phyloP scores from a whole-genome alignment of 1,140 invertebrate species.

The Chironomus striatipennis region DNA sequence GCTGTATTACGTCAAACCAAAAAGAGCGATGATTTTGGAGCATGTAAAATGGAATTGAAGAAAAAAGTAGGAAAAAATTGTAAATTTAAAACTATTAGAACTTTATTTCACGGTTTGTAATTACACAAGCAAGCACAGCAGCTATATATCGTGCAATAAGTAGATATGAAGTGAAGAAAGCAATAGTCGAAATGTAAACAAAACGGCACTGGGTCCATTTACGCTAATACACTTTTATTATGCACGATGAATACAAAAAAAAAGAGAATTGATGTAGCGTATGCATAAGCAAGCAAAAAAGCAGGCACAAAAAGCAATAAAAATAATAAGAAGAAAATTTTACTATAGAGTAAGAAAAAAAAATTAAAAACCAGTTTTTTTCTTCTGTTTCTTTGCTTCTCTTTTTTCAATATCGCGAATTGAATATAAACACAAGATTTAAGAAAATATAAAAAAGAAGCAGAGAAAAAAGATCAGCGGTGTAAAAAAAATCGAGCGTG shows the following conservation, averaged over 20 bases:
- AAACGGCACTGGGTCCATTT: slow-evolving; percentile 11
- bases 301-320: too few relatives aligned
- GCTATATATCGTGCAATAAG: too few relatives aligned
- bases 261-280: neutral
- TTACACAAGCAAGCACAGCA: too few relatives aligned
- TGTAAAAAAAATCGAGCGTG: neutral
- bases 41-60: too few relatives aligned
- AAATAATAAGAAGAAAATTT: too few relatives aligned
- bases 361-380: slow-evolving; percentile 2
- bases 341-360: neutral
- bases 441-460: neutral
- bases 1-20: too few relatives aligned
- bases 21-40: too few relatives aligned
- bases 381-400: neutral
- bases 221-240: neutral
- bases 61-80: too few relatives aligned
- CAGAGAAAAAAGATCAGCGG: neutral
- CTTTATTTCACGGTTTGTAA: too few relatives aligned
- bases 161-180: neutral
- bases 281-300: neutral
- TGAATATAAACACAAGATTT: neutral
- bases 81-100: too few relatives aligned
- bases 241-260: slow-evolving; percentile 1
- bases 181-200: slow-evolving; percentile 1
- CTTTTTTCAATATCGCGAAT: slow-evolving; percentile 12